A percentile compares a stretch with the other conserved stretches of the same genome.
phyloP scores from a whole-genome alignment of 2,888 invertebrate genomes.

The Aquatica leii region DNA sequence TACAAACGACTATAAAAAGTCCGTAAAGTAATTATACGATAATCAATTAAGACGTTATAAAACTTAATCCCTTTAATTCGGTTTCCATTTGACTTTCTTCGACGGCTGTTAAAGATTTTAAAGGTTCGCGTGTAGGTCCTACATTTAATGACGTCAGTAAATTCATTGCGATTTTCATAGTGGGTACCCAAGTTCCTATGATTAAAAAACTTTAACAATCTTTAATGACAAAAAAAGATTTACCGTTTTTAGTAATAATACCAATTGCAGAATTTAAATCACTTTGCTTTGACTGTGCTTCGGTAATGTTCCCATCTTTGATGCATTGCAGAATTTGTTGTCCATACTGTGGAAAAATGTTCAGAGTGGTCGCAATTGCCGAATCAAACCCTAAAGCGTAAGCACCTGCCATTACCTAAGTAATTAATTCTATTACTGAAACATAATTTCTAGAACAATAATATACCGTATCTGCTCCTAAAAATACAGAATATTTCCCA shows the following conservation, averaged over 20 bases:
- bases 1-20: too few species aligned
- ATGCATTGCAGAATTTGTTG: conserved; percentile 66
- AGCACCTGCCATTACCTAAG: conserved; percentile 72
- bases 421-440: background rate
- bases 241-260: conserved; percentile 47
- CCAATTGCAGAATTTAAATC: conserved; percentile 52
- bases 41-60: background rate
- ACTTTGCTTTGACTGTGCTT: conserved; percentile 65
- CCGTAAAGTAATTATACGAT: too few species aligned
- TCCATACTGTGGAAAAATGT: conserved; percentile 69
- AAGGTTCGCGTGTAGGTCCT: conserved; percentile 70
- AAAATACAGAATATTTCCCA: conserved; percentile 67
- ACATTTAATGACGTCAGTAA: conserved; percentile 67
- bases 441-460: background rate
- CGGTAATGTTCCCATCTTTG: conserved; percentile 58
- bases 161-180: conserved; percentile 76
- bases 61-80: conserved; percentile 45
- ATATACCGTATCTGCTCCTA: conserved; percentile 74
- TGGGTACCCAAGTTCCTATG: conserved; percentile 68
- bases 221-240: background rate
- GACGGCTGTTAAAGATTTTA: conserved; percentile 59
- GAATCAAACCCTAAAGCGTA: conserved; percentile 75
- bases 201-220: background rate
- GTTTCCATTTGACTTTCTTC: conserved; percentile 52
- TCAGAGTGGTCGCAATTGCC: conserved; percentile 74